Percentiles rank a stretch among this genome's conserved stretches.
Conservation (phyloP, 2,888 invertebrate species). For the Esperia sulphurella region DNA sequence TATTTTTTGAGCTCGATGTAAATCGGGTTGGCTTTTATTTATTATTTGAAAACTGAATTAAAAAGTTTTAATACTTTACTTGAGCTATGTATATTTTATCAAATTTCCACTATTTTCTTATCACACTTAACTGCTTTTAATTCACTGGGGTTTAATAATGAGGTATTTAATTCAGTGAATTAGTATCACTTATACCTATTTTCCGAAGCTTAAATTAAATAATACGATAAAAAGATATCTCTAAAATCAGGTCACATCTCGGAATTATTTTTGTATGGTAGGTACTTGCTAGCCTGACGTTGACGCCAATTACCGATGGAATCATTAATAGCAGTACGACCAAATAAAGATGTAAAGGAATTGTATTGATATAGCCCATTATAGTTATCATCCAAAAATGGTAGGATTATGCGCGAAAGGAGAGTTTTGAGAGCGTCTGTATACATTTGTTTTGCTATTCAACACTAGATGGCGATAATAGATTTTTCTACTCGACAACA, state of each 20-base stretch:
- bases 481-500: slow-evolving; percentile 2
- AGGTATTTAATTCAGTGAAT: slow-evolving; percentile 2
- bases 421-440: neutral
- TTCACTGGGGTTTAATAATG: neutral
- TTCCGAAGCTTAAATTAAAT: slow-evolving; percentile 17
- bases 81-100: neutral
- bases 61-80: neutral
- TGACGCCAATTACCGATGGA: slow-evolving; percentile 42
- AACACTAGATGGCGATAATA: slow-evolving; percentile 24
- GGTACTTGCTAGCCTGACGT: slow-evolving; percentile 9
- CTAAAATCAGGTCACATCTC: slow-evolving; percentile 42
- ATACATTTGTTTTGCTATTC: slow-evolving; percentile 12
- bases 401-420: neutral
- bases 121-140: neutral
- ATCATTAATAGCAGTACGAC: slow-evolving; percentile 27
- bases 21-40: neutral
- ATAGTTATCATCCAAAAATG: neutral
- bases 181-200: slow-evolving; percentile 6
- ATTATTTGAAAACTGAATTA: neutral
- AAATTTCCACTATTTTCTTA: neutral
- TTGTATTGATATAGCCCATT: neutral
- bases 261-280: slow-evolving; percentile 32
- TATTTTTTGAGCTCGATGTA: neutral
- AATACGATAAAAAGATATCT: slow-evolving; percentile 4
- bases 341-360: slow-evolving; percentile 12